A percentile compares a stretch with the other conserved stretches of the same genome.
Evolutionary conservation across 2,888 invertebrate species (phyloP).

Genomic region (Sericinus montela): DNA sequence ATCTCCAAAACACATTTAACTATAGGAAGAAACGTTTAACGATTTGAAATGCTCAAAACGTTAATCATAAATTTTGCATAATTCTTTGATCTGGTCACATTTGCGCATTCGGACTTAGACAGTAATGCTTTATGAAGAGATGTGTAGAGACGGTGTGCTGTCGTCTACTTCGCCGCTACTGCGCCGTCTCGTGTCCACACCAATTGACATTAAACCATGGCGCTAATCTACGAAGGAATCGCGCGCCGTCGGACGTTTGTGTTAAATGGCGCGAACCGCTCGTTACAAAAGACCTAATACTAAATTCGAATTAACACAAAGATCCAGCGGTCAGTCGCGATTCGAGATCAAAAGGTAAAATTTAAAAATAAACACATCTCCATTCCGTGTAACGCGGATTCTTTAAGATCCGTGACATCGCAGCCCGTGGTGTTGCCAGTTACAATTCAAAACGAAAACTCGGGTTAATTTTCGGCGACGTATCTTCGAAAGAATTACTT

Average conservation of each 20-base stretch:
- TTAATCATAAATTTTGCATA: too few relatives aligned
- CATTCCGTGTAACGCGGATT: slow-evolving; percentile 31
- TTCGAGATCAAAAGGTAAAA: slow-evolving; percentile 59
- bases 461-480: too few relatives aligned
- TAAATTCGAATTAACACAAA: slow-evolving; percentile 25
- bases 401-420: not conserved
- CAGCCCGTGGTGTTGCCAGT: not conserved
- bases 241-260: slow-evolving; percentile 29
- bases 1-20: too few relatives aligned
- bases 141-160: not conserved
- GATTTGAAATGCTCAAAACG: too few relatives aligned
- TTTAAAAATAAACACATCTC: slow-evolving; percentile 3
- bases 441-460: too few relatives aligned
- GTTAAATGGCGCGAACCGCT: not conserved
- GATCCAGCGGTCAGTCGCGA: slow-evolving; percentile 43
- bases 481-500: too few relatives aligned
- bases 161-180: not conserved
- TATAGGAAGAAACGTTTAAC: too few relatives aligned
- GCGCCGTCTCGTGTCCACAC: slow-evolving; percentile 40
- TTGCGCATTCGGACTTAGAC: not conserved
- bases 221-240: slow-evolving; percentile 63
- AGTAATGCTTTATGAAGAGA: not conserved
- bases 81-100: not conserved
- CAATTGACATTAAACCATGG: slow-evolving; percentile 62
- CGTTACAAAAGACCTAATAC: slow-evolving; percentile 9